phyloP scores from a whole-genome alignment of 2,888 invertebrate species.

The Heterodera filipjevi region DNA sequence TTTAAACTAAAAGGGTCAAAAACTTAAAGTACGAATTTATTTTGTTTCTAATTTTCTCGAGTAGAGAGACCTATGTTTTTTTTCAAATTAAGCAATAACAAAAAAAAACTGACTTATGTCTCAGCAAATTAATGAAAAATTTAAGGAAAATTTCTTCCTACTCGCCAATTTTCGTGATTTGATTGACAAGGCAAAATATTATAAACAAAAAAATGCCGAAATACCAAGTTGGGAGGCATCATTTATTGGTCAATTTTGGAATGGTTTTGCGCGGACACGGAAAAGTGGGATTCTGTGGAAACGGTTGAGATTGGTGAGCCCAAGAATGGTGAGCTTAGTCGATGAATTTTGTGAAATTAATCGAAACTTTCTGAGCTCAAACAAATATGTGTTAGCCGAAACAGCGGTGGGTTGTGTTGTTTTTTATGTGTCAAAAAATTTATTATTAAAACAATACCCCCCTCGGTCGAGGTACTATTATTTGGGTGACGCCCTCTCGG shows the following conservation, averaged over 20 bases:
- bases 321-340: not conserved
- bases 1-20: too few species aligned
- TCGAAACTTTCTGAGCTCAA: not conserved
- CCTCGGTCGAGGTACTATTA: too few species aligned
- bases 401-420: not conserved
- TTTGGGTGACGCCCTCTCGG: too few species aligned
- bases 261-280: not conserved
- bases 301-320: not conserved
- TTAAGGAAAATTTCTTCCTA: not conserved
- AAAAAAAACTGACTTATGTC: too few species aligned
- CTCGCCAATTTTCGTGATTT: slow-evolving; percentile 4
- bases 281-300: not conserved
- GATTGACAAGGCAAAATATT: not conserved
- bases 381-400: not conserved
- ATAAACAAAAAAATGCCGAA: not conserved
- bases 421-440: too few species aligned
- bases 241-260: not conserved
- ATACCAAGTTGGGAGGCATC: not conserved
- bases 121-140: not conserved
- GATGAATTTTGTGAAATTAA: not conserved
- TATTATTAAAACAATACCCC: too few species aligned
- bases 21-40: too few species aligned
- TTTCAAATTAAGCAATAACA: not conserved
- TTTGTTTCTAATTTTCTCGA: not conserved
- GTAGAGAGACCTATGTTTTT: not conserved